Base-by-base conservation (phyloP, 2,797 vertebrate genomes). In the Urocyon cinereoargenteus region DNA sequence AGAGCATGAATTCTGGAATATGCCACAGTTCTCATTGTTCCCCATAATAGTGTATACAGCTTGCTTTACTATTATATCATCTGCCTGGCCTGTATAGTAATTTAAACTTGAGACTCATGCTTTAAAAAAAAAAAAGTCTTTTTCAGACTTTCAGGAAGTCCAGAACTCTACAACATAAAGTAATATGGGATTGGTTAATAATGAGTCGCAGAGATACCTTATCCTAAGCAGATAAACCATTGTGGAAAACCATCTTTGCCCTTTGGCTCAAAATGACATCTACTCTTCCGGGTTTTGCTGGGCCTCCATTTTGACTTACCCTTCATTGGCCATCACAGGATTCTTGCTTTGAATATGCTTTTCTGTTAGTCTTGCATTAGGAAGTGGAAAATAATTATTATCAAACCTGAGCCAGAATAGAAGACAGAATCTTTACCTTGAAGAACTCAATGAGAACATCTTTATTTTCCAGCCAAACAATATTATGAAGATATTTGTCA, bases 401-500 rank as follows among this genome's bases (percentile, higher is more conserved):
- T 53, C 34, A 73, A 86, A 68, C n/a, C 16, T 89, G 57, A 95
- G 7, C 7, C 49, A 55, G 57, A 75, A 82, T 0, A 82, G 72
- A 91, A 94, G 31, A 79, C 9, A 36, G 12, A 75, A 59, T 4
- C 57, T 82, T 96, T 98, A 98, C 97, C 97, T 97, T 98, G 94
- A 98, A 98, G 83, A 98, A 98, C 8, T 98, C 96, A 86, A 98
- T 98, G 28, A 98, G 92, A 96, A 91, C 82, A 19, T 98, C 97
- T 87, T 98, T 97, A 90, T 98, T 96, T 96, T 98, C 97, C 86
- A 98, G 53, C 98, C 98, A 98, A 55, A 98, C 4, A 22, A 98
- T 97, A 15, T 96, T 96, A 49, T 85, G 88, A 36, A 98, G 97
- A 21, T 97, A 98, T 40, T 93, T 96, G 40, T 97, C 97, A 61